phyloP scores from a whole-genome alignment of 2,113 vertebrate genomes.

The zebrafish (Danio rerio) region DNA sequence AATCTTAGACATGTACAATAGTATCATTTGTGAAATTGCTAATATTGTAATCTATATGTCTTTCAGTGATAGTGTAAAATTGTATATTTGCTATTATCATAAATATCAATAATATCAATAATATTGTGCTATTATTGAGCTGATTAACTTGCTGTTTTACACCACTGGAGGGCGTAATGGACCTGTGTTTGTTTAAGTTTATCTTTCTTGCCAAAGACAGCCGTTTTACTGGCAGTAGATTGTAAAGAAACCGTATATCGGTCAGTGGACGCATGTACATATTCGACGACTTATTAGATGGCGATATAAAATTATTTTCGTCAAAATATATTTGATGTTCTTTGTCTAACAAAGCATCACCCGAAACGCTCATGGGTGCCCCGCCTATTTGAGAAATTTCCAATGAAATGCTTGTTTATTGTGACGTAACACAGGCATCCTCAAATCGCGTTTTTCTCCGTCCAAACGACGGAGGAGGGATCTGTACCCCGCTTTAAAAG shows the following conservation, averaged over 20 bases:
- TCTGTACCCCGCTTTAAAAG: slow-evolving; percentile 44
- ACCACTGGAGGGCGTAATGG: background rate
- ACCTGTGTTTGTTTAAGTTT: background rate
- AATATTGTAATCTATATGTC: too few relatives aligned
- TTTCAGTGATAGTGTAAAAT: too few relatives aligned
- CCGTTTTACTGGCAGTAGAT: background rate
- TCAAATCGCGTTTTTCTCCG: slow-evolving; percentile 47
- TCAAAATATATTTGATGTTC: background rate
- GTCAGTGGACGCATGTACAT: background rate
- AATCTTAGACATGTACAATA: too few relatives aligned
- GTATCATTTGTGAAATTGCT: too few relatives aligned
- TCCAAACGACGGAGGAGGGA: slow-evolving; percentile 51
- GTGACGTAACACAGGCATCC: slow-evolving; percentile 39
- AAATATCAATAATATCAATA: too few relatives aligned
- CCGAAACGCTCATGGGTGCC: too few relatives aligned
- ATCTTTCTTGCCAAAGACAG: background rate
- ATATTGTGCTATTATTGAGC: too few relatives aligned
- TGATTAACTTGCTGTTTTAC: background rate
- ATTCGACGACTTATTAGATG: background rate
- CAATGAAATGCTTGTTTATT: background rate
- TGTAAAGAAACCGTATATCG: background rate
- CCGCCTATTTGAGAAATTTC: background rate
- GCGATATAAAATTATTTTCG: background rate
- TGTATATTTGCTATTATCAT: too few relatives aligned
- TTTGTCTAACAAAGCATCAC: slow-evolving; percentile 2